Base-by-base conservation (phyloP, 2,888 invertebrate species). In the Hirtodrosophila trivittata region DNA sequence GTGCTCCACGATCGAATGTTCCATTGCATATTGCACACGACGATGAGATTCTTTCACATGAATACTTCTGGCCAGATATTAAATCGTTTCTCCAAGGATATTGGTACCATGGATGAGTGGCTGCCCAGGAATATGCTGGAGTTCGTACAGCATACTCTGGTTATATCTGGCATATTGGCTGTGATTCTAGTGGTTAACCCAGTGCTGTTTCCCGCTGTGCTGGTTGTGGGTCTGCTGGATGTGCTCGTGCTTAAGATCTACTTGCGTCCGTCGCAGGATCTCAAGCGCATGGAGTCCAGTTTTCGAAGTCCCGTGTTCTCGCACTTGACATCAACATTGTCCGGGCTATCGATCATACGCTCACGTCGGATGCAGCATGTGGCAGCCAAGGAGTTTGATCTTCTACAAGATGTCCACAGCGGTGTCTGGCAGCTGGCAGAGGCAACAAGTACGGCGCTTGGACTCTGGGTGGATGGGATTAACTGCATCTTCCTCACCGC, bases 221-320 rank as follows among this genome's bases (percentile, higher is more conserved):
- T 93, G 0, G 91, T 95, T 1, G 93, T 96, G 30, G 89, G 93
- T 6, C 32, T 93, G 0, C 71, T 94, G 0, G 96, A 96, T 86
- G 87, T 93, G 49, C 85, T 93, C 12, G 88, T 96, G 21, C 89
- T 96, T n/a, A 92, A 91, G 64, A 93, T 94, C 86, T 96, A 96
- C 88, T 88, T 97, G 32, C 91, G 92, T 14, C 94, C 95, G 0
- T 94, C 96, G 0, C 93, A 95, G 77, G 94, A 94, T 85, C 92
- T 97, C 0, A 96, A 94, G 88, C 92, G 94, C 58, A 90, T 95
- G 73, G 95, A 95, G 86, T 94, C 94, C 73, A 93, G 93, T 59
- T 93, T 94, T 47, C 93, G 96, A 63, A 97, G 97, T 90, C 98
- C 98, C 0, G 95, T 98, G 0, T 97, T 97, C 89, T 95, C 97